phyloP scores from a whole-genome alignment of 2,113 vertebrate species.

The Scalopus aquaticus region DNA sequence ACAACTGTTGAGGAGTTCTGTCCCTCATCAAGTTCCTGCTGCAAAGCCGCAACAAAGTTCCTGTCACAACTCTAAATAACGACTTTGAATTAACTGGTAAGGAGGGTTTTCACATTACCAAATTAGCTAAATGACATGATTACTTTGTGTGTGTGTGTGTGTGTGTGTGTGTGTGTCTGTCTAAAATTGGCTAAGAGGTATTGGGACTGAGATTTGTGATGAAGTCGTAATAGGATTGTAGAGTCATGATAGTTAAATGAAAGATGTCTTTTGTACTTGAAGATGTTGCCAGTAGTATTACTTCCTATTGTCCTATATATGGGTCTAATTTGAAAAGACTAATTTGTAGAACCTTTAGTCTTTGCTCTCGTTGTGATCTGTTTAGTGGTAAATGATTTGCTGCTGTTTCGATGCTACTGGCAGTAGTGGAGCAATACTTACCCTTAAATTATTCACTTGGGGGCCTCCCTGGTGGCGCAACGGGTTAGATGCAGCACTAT shows the following conservation, averaged over 20 bases:
- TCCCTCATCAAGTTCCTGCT: no score
- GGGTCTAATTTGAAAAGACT: background rate
- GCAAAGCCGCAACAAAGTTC: no score
- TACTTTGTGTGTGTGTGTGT: no score
- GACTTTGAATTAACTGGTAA: conserved; percentile 6
- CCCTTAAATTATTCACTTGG: conserved; percentile 36
- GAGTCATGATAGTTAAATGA: background rate
- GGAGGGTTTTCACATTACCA: conserved; percentile 7
- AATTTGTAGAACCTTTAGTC: background rate
- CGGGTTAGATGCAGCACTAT: no score
- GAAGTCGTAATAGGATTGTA: background rate
- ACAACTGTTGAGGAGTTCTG: no score
- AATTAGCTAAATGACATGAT: conserved; percentile 16
- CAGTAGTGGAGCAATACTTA: background rate
- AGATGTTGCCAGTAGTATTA: background rate
- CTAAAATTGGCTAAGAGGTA: conserved; percentile 9
- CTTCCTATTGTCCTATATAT: background rate
- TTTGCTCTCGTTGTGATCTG: background rate
- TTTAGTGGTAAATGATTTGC: background rate
- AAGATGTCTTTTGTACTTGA: background rate
- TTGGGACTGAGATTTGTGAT: conserved; percentile 4
- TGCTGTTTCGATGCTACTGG: background rate
- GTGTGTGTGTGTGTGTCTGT: background rate
- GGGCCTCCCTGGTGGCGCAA: no score
- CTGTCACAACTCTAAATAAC: conserved; percentile 23